Evolutionary conservation across 2,113 vertebrate genomes (phyloP).

Genomic region (Todiramphus saurophagus): DNA sequence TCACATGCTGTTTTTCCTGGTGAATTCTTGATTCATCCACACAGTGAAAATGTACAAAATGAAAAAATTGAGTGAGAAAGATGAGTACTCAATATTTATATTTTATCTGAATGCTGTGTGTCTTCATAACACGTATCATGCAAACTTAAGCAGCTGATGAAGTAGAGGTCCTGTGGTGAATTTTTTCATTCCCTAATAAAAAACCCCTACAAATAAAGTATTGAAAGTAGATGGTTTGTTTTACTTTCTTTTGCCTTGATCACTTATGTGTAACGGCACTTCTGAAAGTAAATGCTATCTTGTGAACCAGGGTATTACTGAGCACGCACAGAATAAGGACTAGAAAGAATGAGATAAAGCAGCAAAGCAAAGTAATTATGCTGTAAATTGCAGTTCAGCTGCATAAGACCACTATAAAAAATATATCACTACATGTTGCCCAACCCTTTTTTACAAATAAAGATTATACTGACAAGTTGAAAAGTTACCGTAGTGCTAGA

Average conservation of each 20-base stretch:
- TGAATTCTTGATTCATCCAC: neutral
- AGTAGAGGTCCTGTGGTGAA: neutral
- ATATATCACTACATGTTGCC: constrained; percentile 8
- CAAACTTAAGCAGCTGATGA: neutral
- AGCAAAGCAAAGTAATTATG: constrained; percentile 39
- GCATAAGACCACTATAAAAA: constrained; percentile 43
- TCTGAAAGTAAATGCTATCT: neutral
- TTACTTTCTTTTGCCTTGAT: neutral
- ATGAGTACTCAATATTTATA: neutral
- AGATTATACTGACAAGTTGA: constrained; percentile 47
- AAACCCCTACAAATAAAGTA: neutral
- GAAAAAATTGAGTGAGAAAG: neutral
- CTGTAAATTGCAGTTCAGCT: constrained; percentile 59
- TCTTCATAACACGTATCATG: neutral
- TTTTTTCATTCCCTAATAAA: neutral
- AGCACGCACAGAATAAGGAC: constrained; percentile 22
- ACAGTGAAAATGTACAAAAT: neutral
- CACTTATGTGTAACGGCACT: neutral
- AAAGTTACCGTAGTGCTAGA: constrained; percentile 33
- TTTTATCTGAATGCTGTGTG: neutral
- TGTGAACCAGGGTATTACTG: neutral
- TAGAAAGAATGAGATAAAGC: constrained; percentile 25
- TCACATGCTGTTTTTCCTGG: neutral
- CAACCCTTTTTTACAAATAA: constrained; percentile 35
- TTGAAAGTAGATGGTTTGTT: neutral